phyloP scores from a whole-genome alignment of 30 jellyfish, hydroid and myxozoan genomes.

The Pseudorhiza aurosa region DNA sequence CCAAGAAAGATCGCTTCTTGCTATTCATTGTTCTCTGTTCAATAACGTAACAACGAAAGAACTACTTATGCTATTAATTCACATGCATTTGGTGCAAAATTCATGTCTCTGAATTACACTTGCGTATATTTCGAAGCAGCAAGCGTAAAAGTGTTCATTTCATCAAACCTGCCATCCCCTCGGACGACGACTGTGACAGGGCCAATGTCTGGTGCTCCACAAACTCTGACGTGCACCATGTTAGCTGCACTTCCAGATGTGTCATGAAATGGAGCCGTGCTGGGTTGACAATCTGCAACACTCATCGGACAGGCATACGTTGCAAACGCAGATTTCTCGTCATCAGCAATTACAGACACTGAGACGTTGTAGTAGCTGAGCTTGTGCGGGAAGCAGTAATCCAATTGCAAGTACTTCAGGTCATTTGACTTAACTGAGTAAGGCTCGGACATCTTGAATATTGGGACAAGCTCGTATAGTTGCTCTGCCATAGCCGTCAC shows the following conservation, averaged over 20 bases:
- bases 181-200: constrained; percentile 61
- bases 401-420: constrained; percentile 35
- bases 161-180: constrained; percentile 54
- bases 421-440: constrained; percentile 23
- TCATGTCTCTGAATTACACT: not conserved
- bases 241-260: constrained; percentile 62
- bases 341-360: constrained; percentile 51
- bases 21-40: too few species aligned
- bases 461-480: constrained; percentile 70
- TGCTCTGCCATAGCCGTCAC: constrained; percentile 11
- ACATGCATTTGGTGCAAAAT: not conserved
- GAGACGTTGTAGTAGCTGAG: constrained; percentile 9
- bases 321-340: constrained; percentile 63
- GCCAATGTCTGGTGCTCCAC: constrained; percentile 54
- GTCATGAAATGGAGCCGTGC: constrained; percentile 63
- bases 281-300: constrained; percentile 16
- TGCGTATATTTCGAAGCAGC: constrained; percentile 60
- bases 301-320: constrained; percentile 67
- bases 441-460: constrained; percentile 36
- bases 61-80: too few species aligned
- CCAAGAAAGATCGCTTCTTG: too few species aligned
- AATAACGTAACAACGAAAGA: too few species aligned
- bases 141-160: constrained; percentile 31
- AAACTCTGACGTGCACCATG: constrained; percentile 19
- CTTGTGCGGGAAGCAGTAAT: constrained; percentile 47